Percentiles rank a stretch among this genome's conserved stretches.
These are phyloP conservation scores for Adineta ricciae DNA, from an alignment of 2,888 invertebrate species.

Conservation along the genomic window DNA sequence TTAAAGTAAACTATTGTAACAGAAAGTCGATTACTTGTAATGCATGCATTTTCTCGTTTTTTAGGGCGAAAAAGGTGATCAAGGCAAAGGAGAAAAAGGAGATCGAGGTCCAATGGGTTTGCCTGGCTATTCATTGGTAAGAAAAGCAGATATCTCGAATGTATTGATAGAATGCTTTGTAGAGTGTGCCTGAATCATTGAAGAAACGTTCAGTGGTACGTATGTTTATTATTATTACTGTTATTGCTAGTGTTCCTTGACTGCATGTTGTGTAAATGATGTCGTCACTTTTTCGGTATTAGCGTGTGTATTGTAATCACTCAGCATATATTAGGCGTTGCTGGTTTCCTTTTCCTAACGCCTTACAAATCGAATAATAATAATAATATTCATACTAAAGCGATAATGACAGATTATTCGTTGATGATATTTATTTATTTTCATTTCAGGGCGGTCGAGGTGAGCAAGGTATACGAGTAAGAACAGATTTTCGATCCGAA, in stretches of 20 bases:
- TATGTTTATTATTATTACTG: neutral
- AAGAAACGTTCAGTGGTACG: neutral
- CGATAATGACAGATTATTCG: too few species aligned
- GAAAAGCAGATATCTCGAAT: neutral
- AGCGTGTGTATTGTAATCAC: too few species aligned
- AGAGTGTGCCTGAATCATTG: neutral
- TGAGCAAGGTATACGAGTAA: neutral
- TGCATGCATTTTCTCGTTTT: neutral
- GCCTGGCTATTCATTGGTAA: neutral
- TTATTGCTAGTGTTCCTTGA: neutral
- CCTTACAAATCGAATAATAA: neutral
- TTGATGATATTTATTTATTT: neutral
- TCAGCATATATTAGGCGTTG: neutral
- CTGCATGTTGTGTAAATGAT: neutral
- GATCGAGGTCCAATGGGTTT: neutral
- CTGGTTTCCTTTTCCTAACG: neutral
- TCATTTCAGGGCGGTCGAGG: neutral
- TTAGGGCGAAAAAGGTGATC: neutral
- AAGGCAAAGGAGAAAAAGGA: constrained; percentile 6
- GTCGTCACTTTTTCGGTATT: too few species aligned
- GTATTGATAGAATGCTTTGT: neutral
- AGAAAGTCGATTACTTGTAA: neutral
- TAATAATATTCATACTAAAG: too few species aligned
- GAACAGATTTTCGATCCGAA: neutral
- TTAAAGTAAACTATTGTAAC: neutral